Evolutionary conservation across 2,113 vertebrate genomes (phyloP).

Genomic region (Catharus bicknelli): DNA sequence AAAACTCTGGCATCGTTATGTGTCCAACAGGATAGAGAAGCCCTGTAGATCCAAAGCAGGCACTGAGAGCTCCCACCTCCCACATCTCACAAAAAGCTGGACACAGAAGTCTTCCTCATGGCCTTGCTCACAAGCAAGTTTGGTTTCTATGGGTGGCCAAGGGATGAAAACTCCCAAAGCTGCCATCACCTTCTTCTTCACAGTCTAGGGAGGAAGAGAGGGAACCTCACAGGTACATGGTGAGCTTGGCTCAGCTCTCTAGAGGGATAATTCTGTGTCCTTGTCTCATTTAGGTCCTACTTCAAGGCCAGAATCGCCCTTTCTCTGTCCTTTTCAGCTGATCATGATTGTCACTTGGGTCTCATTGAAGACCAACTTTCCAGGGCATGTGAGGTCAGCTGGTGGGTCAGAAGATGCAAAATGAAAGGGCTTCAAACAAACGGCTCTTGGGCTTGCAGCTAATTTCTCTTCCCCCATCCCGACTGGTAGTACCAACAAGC

Average conservation of each 20-base stretch:
- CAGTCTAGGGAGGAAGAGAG: background rate
- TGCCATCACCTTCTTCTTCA: background rate
- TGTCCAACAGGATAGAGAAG: background rate
- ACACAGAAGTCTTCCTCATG: background rate
- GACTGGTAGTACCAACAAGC: background rate
- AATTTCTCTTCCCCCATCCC: background rate
- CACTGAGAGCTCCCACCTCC: background rate
- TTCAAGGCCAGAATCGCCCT: background rate
- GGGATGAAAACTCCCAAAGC: background rate
- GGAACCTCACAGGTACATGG: background rate
- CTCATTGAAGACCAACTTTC: background rate
- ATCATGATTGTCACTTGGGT: background rate
- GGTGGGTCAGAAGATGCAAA: background rate
- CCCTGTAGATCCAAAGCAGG: background rate
- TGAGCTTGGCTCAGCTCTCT: background rate
- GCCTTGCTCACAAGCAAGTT: background rate
- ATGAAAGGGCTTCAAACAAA: background rate
- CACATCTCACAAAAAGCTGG: background rate
- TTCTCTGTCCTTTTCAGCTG: background rate
- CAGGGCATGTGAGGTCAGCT: background rate
- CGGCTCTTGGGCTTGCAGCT: accelerated
- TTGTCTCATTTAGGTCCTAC: background rate
- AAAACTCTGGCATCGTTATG: background rate
- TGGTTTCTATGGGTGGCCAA: background rate
- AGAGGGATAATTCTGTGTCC: background rate